Evolutionary conservation across 2,113 vertebrate species (phyloP).

Genomic region (Ageneiosus marmoratus): DNA sequence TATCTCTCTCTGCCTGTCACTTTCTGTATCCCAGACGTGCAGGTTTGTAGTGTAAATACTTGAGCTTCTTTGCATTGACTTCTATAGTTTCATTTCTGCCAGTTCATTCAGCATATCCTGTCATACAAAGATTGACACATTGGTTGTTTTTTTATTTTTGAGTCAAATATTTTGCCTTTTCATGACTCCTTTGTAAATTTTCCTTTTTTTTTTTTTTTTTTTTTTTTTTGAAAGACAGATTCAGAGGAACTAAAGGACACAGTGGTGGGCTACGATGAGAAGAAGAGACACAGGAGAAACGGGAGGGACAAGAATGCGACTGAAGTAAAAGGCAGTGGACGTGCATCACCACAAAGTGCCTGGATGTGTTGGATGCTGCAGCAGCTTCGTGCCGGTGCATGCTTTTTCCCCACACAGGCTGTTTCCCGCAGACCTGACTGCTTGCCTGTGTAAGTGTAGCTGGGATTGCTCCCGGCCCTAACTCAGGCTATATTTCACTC

Average conservation of each 20-base stretch:
- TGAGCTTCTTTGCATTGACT: neutral
- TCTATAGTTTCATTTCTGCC: neutral
- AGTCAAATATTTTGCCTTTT: neutral
- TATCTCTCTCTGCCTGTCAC: constrained; percentile 45
- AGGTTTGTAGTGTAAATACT: constrained; percentile 46
- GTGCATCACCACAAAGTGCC: constrained; percentile 65
- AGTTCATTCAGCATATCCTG: constrained; percentile 2
- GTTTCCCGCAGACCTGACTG: constrained; percentile 52
- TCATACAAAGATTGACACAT: neutral
- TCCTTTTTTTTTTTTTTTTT: constrained; percentile 45
- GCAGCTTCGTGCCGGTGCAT: constrained; percentile 47
- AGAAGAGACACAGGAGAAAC: constrained; percentile 18
- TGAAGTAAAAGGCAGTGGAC: constrained; percentile 61
- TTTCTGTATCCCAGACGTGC: constrained; percentile 25
- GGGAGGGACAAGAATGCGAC: constrained; percentile 64
- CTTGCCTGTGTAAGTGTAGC: constrained; percentile 50
- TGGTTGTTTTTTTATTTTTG: neutral
- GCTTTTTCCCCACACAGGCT: constrained; percentile 39
- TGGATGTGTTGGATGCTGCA: constrained; percentile 64
- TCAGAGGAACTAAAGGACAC: constrained; percentile 49
- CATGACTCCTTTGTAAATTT: constrained; percentile 41
- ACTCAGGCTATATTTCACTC: constrained; percentile 65
- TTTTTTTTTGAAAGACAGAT: constrained; percentile 55
- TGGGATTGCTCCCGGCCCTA: constrained; percentile 63
- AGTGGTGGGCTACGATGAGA: constrained; percentile 42